phyloP scores from a whole-genome alignment of 2,797 vertebrate species.

The Amphiprion clarkii region DNA sequence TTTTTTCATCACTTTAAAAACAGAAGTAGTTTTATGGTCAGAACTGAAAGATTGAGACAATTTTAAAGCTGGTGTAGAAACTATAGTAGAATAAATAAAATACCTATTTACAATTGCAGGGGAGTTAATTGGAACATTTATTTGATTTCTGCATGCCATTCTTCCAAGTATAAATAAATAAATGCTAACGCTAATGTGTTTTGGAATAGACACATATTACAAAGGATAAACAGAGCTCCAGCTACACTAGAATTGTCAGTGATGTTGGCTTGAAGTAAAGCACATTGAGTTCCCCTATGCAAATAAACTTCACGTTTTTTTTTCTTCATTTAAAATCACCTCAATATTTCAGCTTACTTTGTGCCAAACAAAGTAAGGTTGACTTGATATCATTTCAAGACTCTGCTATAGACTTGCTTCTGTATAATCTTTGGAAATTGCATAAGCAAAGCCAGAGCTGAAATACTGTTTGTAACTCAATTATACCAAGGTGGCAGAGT shows the following conservation, averaged over 20 bases:
- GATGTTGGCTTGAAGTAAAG: background rate
- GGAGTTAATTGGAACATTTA: background rate
- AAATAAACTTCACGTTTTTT: conserved; percentile 3
- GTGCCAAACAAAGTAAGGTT: conserved; percentile 24
- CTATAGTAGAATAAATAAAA: too few species aligned
- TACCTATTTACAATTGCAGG: too few species aligned
- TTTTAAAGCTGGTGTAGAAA: background rate
- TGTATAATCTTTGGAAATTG: conserved; percentile 34
- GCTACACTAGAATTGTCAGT: background rate
- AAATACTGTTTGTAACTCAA: conserved; percentile 37
- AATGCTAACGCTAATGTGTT: background rate
- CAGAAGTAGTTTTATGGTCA: background rate
- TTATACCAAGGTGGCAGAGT: conserved; percentile 23
- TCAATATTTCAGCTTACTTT: background rate
- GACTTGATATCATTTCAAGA: conserved; percentile 31
- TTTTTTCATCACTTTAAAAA: background rate
- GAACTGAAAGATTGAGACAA: background rate
- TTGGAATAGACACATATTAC: background rate
- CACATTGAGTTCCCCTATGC: background rate
- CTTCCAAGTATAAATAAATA: background rate
- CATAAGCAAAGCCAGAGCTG: conserved; percentile 30
- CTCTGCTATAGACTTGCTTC: conserved; percentile 9
- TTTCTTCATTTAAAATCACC: conserved; percentile 6
- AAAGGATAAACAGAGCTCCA: background rate
- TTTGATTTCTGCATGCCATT: background rate